Base-by-base conservation (phyloP, 1,140 invertebrate genomes). In the Alviniconcha marisindica region DNA sequence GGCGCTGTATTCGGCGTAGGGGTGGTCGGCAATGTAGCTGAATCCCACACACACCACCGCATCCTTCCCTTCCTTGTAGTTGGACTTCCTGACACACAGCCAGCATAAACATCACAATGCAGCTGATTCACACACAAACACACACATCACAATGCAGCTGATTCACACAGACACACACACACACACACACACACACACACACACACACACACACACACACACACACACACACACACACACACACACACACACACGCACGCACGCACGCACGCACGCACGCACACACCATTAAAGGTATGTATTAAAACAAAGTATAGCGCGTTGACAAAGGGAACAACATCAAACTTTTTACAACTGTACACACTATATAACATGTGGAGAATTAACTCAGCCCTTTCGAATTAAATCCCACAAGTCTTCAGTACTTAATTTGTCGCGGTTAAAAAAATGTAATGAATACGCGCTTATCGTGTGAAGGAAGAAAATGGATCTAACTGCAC, bases 41-140 rank as follows among this genome's bases (percentile, higher is more conserved):
- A 89, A 89, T 12, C 85, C 85, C 42, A 89, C 63, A 82, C 88
- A 89, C 31, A 89, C 42, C 4, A 88, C 83, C 18, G 84, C 88
- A 71, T 87, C 74, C 78, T 76, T 82, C 18, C 80, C 63, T 12
- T 74, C 51, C 42, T 83, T 66, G 74, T 66, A 78, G 21, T 69
- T 44, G 36, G 56, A 48, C 21, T 83, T 78, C 73, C 82, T 83
- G 77, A 40, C 36, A 42, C 0, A 51, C n/a, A 1, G 4, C 21
- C 3, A 12, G 10, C 71, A 73, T 7, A 2, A 24, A 36, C 71
- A 7, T 40, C 21, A 38, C 71, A 21, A 40, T 73, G 33, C 0
- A 69, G n/a, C 12, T 21, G 3, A 24, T 69, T 0, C 33, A 2
- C 12, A 28, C n/a, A 69, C 0, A 69, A 31, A 36, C 15, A 69